phyloP scores from a whole-genome alignment of 2,797 vertebrate species.

The Onychomys torridus region DNA sequence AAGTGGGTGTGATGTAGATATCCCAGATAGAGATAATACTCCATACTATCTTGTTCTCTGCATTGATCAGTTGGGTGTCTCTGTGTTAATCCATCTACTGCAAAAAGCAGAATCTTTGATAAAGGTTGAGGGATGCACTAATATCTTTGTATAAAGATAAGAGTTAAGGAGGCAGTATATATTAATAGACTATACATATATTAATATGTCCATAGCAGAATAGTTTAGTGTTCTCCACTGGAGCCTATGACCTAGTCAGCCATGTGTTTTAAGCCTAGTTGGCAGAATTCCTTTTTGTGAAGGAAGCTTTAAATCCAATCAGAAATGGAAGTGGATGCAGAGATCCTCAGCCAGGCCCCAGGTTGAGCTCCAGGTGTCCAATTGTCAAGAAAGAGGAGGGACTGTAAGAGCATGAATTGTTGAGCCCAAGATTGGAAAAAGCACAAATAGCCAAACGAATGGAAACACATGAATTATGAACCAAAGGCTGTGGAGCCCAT shows the following conservation, averaged over 20 bases:
- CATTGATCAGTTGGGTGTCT: neutral
- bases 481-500: no score
- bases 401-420: no score
- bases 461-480: no score
- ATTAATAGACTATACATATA: no score
- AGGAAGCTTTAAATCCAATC: neutral
- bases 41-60: neutral
- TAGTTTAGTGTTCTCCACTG: no score
- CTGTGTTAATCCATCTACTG: neutral
- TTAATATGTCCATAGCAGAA: neutral
- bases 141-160: neutral
- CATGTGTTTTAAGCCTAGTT: neutral
- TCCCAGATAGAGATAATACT: neutral
- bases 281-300: no score
- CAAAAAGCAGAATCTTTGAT: neutral
- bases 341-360: no score
- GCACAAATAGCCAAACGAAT: no score
- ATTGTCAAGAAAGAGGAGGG: no score
- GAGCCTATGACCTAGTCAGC: neutral
- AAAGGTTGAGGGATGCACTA: neutral
- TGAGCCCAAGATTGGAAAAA: no score
- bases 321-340: no score
- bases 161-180: neutral
- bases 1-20: neutral
- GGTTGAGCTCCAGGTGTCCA: no score